Base-by-base conservation (phyloP, 2,113 vertebrate genomes). In the Pyrgilauda ruficollis region DNA sequence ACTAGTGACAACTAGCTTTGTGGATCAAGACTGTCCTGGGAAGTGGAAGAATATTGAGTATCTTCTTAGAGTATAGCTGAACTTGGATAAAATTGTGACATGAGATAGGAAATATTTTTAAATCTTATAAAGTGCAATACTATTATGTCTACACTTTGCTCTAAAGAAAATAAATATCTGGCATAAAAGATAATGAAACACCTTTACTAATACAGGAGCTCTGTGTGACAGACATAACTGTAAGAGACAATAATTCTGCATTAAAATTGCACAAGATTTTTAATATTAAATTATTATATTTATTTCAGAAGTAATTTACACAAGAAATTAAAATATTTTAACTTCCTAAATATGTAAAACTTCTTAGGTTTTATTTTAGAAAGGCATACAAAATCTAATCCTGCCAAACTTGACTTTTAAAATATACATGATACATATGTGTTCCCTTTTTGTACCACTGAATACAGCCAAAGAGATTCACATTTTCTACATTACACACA, bases 251-350 rank as follows among this genome's bases (percentile, higher is more conserved):
- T 89, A 96, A 96, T 77, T 85, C 53, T 96, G 63, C 80, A 96
- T 98, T 97, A 97, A 97, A 98, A 98, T 95, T 97, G 88, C 89
- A 97, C 77, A 94, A 81, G 87, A 62, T 94, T 96, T 97, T 93
- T 20, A 84, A 91, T 97, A 97, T 96, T 95, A 97, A 96, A 95
- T 96, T 86, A 96, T 70, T 52, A 93, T 64, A 66, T 80, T 70
- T 79, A 95, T 96, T 97, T 97, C 18, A 96, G 96, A 97, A 96
- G 79, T 68, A 91, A 69, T 80, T 96, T 81, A 37, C n/a, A 46
- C 82, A 92, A 94, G 79, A 77, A 87, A 90, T 88, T 90, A 41
- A 90, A 97, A 94, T 94, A 97, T 92, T 91, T 96, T 96, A 81
- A 94, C 90, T 92, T 88, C 84, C 92, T 94, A 87, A 94, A 87